Evolutionary conservation across 2,113 vertebrate species (phyloP).

Genomic region (Ailuropoda melanoleuca): DNA sequence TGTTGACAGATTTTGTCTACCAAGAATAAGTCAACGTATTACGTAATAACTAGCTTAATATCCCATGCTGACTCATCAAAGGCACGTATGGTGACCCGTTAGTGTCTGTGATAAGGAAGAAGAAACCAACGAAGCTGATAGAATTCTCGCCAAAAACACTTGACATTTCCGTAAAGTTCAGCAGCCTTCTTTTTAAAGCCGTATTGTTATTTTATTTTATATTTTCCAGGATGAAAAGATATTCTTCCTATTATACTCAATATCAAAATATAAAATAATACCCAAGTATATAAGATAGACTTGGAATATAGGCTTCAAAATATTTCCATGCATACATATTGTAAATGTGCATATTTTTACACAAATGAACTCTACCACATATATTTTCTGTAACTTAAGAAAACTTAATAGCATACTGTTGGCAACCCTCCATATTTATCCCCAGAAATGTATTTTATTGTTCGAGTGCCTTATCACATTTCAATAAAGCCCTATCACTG

Average conservation of each 20-base stretch:
- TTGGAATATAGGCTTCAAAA: neutral
- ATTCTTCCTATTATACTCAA: neutral
- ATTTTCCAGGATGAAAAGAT: constrained; percentile 20
- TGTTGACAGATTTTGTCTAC: neutral
- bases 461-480: neutral
- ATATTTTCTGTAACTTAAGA: neutral
- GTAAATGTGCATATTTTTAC: neutral
- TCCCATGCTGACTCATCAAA: neutral
- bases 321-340: neutral
- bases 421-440: neutral
- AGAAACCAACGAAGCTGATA: neutral
- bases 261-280: neutral
- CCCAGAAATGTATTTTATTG: neutral
- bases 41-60: neutral
- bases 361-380: neutral
- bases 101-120: neutral
- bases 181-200: neutral
- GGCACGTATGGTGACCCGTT: neutral
- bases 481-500: neutral
- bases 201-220: neutral
- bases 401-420: neutral
- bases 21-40: neutral
- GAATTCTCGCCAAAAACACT: neutral
- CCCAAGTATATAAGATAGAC: neutral
- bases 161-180: neutral